Evolutionary conservation across 2,797 vertebrate species (phyloP), one percentile per base, ranked within the genome.

Genomic region (Sebastes vulpes): DNA sequence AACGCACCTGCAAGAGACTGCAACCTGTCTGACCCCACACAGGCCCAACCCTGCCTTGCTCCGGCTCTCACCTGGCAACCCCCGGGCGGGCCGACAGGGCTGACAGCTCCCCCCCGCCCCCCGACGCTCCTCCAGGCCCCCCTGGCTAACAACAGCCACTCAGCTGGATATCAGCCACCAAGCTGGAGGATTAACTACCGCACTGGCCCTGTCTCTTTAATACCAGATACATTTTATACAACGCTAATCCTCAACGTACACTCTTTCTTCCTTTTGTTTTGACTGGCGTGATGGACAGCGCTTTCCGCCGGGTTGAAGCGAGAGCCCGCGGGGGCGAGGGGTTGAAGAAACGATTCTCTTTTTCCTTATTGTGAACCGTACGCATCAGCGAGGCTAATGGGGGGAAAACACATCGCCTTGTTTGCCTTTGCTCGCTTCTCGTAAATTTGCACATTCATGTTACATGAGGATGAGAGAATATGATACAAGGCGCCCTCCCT

Each of bases 401-500:
- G 32, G 58, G 32, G 61, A 9, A 71, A 76, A 72, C 46, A 46
- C 50, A 84, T 66, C 1, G 64, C 65, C 73, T 65, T 54, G 53
- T 75, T 78, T 75, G 53, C 79, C 38, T 9, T 72, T 60, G 58
- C 60, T 82, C 5, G 9, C 63, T 63, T 79, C 85, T 86, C 50
- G 66, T 90, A 90, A 91, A 92, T 91, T 82, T 94, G 91, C 93
- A 90, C 89, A 89, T 90, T 92, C 89, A 92, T 79, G 92, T 89
- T 89, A 93, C 75, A 89, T 58, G 75, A 86, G 83, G 85, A 91
- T 88, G 87, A 89, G 82, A 89, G 81, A 83, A 83, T 89, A 90
- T 42, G 75, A 89, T 88, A 81, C 84, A 77, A 89, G 83, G 78
- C 73, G 54, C 72, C 32, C 63, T 42, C 73, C 82, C 77, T 81